These are phyloP conservation scores for Lepidostoma basale DNA, from an alignment of 1,140 invertebrate species.

Conservation along the genomic window DNA sequence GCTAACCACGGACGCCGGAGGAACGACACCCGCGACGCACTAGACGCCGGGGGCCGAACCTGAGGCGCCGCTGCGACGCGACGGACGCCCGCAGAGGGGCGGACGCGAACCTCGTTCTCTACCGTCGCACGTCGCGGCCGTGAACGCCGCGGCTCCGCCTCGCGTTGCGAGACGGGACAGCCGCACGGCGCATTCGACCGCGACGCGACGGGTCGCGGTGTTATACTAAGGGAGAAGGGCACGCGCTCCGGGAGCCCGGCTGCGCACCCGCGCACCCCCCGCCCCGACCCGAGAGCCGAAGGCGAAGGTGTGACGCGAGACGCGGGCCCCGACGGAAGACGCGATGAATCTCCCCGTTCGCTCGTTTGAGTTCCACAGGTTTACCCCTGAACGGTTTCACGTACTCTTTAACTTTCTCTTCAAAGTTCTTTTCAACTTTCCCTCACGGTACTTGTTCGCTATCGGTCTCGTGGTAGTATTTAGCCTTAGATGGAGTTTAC, in stretches of 20 bases:
- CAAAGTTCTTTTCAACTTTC: slow-evolving; percentile 91
- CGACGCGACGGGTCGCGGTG: slow-evolving; percentile 59
- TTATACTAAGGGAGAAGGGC: slow-evolving; percentile 61
- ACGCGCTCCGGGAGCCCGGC: slow-evolving; percentile 52
- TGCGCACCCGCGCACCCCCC: slow-evolving; percentile 48
- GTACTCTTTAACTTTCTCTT: slow-evolving; percentile 88
- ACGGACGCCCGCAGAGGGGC: slow-evolving; percentile 38
- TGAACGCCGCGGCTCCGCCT: slow-evolving; percentile 29
- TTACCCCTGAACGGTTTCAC: slow-evolving; percentile 80
- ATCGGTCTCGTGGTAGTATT: slow-evolving; percentile 84
- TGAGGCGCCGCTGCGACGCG: slow-evolving; percentile 50
- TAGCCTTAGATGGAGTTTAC: slow-evolving; percentile 88
- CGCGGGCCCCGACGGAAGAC: slow-evolving; percentile 48
- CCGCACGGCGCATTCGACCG: slow-evolving; percentile 49
- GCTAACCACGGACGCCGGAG: slow-evolving; percentile 33
- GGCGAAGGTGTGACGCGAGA: slow-evolving; percentile 48
- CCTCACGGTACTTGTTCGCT: slow-evolving; percentile 91
- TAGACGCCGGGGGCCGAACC: slow-evolving; percentile 49
- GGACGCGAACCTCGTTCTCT: slow-evolving; percentile 29
- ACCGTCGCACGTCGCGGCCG: slow-evolving; percentile 29
- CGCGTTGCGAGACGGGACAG: slow-evolving; percentile 38
- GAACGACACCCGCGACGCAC: slow-evolving; percentile 50
- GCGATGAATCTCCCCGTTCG: slow-evolving; percentile 63
- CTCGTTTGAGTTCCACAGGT: slow-evolving; percentile 66
- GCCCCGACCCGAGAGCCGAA: slow-evolving; percentile 42